Evolutionary conservation across 2,888 invertebrate genomes (phyloP).

Genomic region (Aphodius granarius): DNA sequence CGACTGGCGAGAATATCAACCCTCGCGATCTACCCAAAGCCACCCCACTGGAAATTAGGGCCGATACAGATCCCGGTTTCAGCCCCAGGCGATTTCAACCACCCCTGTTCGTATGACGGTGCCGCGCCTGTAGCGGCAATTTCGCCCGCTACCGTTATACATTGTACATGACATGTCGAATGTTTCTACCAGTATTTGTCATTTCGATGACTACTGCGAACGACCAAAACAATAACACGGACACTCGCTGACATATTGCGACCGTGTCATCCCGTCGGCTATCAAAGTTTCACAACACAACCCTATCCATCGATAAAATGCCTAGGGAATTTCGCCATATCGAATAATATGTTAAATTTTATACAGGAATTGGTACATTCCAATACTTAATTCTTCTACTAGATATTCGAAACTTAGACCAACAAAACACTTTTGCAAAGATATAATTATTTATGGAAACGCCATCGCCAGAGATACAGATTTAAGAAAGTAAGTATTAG

Average conservation of each 20-base stretch:
- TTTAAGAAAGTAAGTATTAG: no score
- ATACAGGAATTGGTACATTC: no score
- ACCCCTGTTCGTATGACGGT: not conserved
- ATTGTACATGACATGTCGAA: not conserved
- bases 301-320: not conserved
- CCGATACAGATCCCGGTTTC: not conserved
- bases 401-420: no score
- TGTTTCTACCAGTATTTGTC: not conserved
- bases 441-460: no score
- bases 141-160: not conserved
- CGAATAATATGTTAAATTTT: not conserved
- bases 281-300: not conserved
- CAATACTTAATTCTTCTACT: no score
- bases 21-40: not conserved
- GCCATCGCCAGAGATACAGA: no score
- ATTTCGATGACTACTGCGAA: not conserved
- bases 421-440: no score
- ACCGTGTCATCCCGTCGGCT: not conserved
- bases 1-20: not conserved
- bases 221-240: not conserved
- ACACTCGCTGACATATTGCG: not conserved
- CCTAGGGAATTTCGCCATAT: not conserved
- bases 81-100: not conserved
- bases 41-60: not conserved
- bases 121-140: not conserved